These are phyloP conservation scores for Poicephalus meyeri DNA, from an alignment of 2,113 vertebrate genomes.

Conservation along the genomic window DNA sequence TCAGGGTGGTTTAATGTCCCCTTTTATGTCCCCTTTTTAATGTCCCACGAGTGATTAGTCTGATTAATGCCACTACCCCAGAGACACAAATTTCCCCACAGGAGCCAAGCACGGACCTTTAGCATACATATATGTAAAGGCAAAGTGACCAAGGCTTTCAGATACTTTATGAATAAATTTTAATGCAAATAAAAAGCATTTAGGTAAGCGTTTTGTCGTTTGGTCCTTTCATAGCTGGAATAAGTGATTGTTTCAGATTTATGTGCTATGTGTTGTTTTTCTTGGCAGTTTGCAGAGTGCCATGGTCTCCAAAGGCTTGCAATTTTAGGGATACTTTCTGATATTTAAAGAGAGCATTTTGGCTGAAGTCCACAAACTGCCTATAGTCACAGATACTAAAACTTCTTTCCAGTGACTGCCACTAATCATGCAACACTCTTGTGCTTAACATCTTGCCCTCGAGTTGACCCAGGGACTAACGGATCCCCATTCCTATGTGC, in stretches of 20 bases:
- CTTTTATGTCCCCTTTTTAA: background rate
- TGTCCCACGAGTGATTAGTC: background rate
- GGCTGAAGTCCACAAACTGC: slow-evolving; percentile 38
- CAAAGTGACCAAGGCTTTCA: background rate
- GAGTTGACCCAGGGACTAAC: slow-evolving; percentile 4
- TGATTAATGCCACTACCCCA: background rate
- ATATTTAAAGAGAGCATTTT: slow-evolving; percentile 54
- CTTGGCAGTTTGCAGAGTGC: background rate
- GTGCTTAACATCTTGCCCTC: slow-evolving; percentile 46
- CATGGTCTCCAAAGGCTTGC: slow-evolving; percentile 12
- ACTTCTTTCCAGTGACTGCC: slow-evolving; percentile 55
- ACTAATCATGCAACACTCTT: slow-evolving; percentile 46
- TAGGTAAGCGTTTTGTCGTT: slow-evolving; percentile 35
- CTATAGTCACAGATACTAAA: slow-evolving; percentile 57
- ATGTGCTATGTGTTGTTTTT: slow-evolving; percentile 7
- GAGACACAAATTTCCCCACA: background rate
- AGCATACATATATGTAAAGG: rapidly evolving
- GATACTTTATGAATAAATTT: background rate
- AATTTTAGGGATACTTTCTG: slow-evolving; percentile 53
- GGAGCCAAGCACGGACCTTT: rapidly evolving
- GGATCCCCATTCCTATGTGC: background rate
- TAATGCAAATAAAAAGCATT: slow-evolving; percentile 39
- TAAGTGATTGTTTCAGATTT: slow-evolving; percentile 58
- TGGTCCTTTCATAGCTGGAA: slow-evolving; percentile 32
- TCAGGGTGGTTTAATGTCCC: background rate